Conservation (phyloP, 1,140 invertebrate species). For the Pectinophora gossypiella region DNA sequence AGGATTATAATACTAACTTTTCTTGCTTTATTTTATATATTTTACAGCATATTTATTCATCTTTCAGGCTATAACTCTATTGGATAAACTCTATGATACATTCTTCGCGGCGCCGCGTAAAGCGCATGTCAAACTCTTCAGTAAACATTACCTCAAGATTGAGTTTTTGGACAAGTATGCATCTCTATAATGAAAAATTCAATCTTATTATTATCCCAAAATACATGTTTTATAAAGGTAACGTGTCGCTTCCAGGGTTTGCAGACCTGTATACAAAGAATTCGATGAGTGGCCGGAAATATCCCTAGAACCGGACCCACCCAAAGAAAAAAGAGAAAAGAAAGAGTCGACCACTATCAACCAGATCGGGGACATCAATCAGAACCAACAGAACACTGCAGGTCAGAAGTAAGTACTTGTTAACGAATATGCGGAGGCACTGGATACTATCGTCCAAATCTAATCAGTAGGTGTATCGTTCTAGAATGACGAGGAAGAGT, state of each 20-base stretch:
- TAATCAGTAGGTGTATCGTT: conserved; percentile 20
- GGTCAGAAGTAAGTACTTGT: conserved; percentile 36
- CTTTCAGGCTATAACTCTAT: conserved; percentile 72
- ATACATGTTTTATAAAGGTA: neutral
- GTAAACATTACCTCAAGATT: conserved; percentile 72
- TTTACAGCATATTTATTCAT: conserved; percentile 65
- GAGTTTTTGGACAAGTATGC: conserved; percentile 74
- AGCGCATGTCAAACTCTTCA: conserved; percentile 63
- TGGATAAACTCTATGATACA: conserved; percentile 73
- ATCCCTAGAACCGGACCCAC: conserved; percentile 59
- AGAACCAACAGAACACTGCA: conserved; percentile 12
- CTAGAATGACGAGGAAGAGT: conserved; percentile 80
- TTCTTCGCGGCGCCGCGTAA: conserved; percentile 65
- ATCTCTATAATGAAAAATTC: conserved; percentile 25
- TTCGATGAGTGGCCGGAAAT: conserved; percentile 68
- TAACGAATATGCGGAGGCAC: neutral
- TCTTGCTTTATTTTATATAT: conserved; percentile 38
- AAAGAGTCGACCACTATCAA: conserved; percentile 34
- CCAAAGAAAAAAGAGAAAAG: conserved; percentile 55
- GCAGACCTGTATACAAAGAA: conserved; percentile 65
- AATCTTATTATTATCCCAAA: neutral
- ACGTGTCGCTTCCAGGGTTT: conserved; percentile 39
- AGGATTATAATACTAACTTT: conserved; percentile 18
- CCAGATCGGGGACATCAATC: conserved; percentile 22
- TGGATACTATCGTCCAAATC: too few species aligned